Evolutionary conservation across 30 jellyfish, hydroid and myxozoan genomes (phyloP), one percentile per base, ranked within the genome.

Genomic region (Turritopsis dohrnii): DNA sequence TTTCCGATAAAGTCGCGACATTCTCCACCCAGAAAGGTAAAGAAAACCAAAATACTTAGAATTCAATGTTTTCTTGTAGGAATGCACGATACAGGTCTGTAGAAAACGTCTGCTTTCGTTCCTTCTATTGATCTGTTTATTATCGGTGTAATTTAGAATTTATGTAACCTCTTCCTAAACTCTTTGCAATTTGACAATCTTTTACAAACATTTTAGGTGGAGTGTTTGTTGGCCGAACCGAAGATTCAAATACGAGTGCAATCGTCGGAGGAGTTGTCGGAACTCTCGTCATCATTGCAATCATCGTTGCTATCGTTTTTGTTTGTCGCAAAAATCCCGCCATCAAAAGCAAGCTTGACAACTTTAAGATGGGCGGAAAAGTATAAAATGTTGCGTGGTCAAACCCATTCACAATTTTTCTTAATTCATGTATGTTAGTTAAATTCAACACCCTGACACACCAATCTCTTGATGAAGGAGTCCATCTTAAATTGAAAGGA

Each of bases 191-290:
- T n/a, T n/a, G n/a, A n/a, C n/a, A n/a, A n/a, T n/a, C n/a, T n/a
- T n/a, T n/a, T n/a, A n/a, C n/a, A n/a, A n/a, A n/a, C 25, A 54
- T 76, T 76, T 21, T 74, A 89, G 96, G 96, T 29, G 96, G 96
- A 1, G 87, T 89, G 17, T 89, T 80, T 74, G 94, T 89, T 24
- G 96, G 94, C 18, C 87, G 96, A 28, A 79, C 76, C 18, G 87
- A 84, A 85, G 29, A 27, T 7, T 30, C 79, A 27, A 41, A 29
- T 18, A 76, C 84, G n/a, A 54, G 84, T 0, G 77, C 85, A 84
- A 85, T 89, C 1, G 90, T 90, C 23, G 96, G 96, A 18, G 69
- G 82, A 28, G 72, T 87, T 16, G 85, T 89, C 29, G 94, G 91
- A 4, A 72, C 88, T 54, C 84, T 82, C 30, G 79, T 89, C 52